Evolutionary conservation across 2,113 vertebrate genomes (phyloP).

Genomic region (Campylomormyrus tamandua): DNA sequence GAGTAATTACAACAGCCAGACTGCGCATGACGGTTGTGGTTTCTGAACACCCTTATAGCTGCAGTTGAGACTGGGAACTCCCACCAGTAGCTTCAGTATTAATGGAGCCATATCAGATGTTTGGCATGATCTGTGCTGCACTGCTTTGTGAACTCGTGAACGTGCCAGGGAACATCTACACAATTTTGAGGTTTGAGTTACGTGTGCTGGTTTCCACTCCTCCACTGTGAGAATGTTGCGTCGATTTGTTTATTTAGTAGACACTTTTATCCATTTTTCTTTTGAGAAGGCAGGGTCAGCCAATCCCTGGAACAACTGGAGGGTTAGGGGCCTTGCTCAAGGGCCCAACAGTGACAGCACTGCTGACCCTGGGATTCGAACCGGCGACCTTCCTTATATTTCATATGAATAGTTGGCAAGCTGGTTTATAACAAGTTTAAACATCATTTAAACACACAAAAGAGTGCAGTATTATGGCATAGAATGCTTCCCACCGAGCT

Average conservation of each 20-base stretch:
- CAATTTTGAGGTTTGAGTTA: not conserved
- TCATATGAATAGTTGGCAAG: not conserved
- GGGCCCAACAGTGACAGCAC: not conserved
- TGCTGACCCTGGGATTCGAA: not conserved
- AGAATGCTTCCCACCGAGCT: not conserved
- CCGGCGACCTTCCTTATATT: not conserved
- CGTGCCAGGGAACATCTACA: not conserved
- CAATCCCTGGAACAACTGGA: not conserved
- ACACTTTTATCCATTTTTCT: not conserved
- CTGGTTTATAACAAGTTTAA: not conserved
- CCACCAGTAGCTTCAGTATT: not conserved
- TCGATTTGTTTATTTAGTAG: not conserved
- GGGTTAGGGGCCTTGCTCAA: not conserved
- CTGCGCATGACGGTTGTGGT: not conserved
- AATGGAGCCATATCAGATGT: not conserved
- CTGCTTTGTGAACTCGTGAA: not conserved
- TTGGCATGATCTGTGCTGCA: not conserved
- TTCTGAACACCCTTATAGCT: not conserved
- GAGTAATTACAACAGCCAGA: not conserved
- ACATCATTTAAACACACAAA: not conserved
- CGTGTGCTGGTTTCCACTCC: not conserved
- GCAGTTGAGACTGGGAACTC: not conserved
- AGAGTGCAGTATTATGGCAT: not conserved
- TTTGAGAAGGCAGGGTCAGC: not conserved
- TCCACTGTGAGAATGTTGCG: not conserved